phyloP scores from a whole-genome alignment of 2,113 vertebrate species.

The Pomatostomus ruficeps region DNA sequence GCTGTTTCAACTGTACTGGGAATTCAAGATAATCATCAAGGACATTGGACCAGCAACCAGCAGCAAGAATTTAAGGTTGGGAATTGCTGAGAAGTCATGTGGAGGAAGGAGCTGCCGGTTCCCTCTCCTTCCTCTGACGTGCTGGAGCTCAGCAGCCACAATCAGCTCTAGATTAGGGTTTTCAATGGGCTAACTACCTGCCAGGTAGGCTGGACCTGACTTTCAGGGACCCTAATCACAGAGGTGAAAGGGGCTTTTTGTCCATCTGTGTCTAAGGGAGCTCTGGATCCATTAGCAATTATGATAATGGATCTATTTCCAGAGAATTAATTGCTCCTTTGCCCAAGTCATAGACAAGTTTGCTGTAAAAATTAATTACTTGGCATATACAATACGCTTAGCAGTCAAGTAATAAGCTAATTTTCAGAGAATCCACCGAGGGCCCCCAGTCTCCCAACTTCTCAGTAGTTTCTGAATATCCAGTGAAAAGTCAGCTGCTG shows the following conservation, averaged over 20 bases:
- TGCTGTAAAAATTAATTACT: constrained; percentile 69
- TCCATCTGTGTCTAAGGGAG: constrained; percentile 14
- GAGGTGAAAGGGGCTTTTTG: constrained; percentile 21
- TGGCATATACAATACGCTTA: constrained; percentile 34
- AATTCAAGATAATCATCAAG: not conserved
- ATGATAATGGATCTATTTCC: constrained; percentile 51
- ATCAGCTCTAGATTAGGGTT: not conserved
- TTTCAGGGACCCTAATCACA: not conserved
- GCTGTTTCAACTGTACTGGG: not conserved
- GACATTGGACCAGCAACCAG: not conserved
- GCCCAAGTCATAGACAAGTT: constrained; percentile 37
- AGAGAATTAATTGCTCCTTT: constrained; percentile 57
- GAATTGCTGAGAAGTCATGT: not conserved
- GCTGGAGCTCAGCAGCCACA: not conserved
- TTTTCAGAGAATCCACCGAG: constrained; percentile 22
- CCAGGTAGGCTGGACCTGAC: not conserved
- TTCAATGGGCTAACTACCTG: not conserved
- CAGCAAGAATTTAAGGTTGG: not conserved
- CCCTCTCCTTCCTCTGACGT: not conserved
- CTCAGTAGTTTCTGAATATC: not conserved
- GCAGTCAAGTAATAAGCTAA: constrained; percentile 48
- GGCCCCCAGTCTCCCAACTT: not conserved
- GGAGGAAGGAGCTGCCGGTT: not conserved
- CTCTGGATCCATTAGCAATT: constrained; percentile 55
- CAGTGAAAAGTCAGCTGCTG: not conserved